Evolutionary conservation across 2,113 vertebrate species (phyloP), one percentile per base, ranked within the genome.

Genomic region (Sapajus apella): DNA sequence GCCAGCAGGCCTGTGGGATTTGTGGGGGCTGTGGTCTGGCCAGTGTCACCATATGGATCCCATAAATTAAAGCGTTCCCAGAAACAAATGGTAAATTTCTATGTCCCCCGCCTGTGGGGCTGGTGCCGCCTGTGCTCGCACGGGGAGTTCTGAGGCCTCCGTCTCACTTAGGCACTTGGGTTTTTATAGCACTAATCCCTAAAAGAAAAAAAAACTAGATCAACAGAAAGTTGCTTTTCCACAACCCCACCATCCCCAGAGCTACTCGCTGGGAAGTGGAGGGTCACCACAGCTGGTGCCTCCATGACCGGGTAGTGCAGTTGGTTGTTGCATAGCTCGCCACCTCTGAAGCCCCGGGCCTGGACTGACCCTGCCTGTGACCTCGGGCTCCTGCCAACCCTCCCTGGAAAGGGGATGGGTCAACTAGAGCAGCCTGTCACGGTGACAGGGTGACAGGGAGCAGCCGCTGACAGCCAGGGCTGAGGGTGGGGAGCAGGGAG

Each of bases 21-120:
- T 77, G 95, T 13, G 0, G 90, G 96, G 97, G 6, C 4, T 95
- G 91, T 0, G 45, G 97, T 97, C 94, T 95, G 96, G 94, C 90
- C 18, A 23, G 86, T 0, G 27, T 96, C 97, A 97, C 98, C 98
- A 97, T 98, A 98, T 98, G 98, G 98, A 98, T 97, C 95, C 98
- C 98, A 98, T 99, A 98, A 98, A 98, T 98, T 98, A 98, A 98
- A 98, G 96, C 76, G 30, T 98, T 97, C 97, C 97, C 72, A 94
- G 98, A 98, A 98, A 94, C 64, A 14, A 81, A 95, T 0, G 47
- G 98, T 83, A 47, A 97, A 98, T 98, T 96, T 97, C 93, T 94
- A 96, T 0, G 30, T 83, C 95, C 45, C 97, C 96, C 0, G 2
- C 13, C 58, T 85, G 96, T 0, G 88, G 96, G 96, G 87, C 97